Evolutionary conservation across 2,797 vertebrate genomes (phyloP).

Genomic region (Hafferia zeledoni): DNA sequence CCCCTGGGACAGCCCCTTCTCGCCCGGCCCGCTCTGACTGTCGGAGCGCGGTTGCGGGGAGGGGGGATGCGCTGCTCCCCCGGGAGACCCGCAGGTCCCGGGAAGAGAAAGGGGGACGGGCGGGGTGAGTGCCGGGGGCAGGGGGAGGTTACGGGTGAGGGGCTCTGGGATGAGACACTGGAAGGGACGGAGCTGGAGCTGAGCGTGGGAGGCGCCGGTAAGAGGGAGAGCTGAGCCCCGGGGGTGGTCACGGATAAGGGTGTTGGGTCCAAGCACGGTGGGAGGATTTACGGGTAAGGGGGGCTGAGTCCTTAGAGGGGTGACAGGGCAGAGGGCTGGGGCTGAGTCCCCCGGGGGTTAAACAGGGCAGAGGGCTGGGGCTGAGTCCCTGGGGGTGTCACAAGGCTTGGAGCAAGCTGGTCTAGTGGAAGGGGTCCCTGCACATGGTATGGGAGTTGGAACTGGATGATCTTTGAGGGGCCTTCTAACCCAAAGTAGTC

Average conservation of each 20-base stretch:
- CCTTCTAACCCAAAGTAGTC: neutral
- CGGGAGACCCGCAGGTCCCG: neutral
- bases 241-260: neutral
- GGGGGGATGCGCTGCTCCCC: neutral
- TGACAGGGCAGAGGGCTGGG: too few relatives aligned
- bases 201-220: rapidly evolving
- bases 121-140: neutral
- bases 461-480: neutral
- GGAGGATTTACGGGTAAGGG: rapidly evolving
- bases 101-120: neutral
- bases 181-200: neutral
- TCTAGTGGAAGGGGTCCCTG: neutral
- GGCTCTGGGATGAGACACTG: neutral
- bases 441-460: neutral
- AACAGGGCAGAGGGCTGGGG: rapidly evolving
- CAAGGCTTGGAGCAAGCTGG: neutral
- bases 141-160: neutral
- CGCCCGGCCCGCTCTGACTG: neutral
- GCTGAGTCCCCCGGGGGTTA: too few relatives aligned
- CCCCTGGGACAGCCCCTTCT: neutral
- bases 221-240: too few relatives aligned
- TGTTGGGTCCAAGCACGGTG: rapidly evolving
- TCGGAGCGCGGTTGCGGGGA: neutral
- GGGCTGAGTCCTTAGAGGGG: too few relatives aligned
- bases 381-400: neutral